Base-by-base conservation (phyloP, 2,888 invertebrate genomes). In the Nomada ruficornis region DNA sequence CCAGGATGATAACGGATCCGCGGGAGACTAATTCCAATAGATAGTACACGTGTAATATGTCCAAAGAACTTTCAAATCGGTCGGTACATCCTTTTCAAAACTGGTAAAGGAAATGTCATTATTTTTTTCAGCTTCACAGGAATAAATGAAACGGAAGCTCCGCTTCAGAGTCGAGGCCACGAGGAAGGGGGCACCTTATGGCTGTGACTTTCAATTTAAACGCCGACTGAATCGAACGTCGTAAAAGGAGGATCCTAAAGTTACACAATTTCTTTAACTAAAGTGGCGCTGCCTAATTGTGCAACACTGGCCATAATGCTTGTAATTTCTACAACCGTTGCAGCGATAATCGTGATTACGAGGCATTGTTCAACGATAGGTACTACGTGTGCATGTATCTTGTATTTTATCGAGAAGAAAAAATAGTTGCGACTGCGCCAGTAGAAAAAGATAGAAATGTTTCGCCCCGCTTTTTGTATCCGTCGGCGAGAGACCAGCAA, bases 21-120 rank as follows among this genome's bases (percentile, higher is more conserved):
- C 62, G 23, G 20, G 50, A 65, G 13, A 67, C n/a, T 9, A 83
- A 42, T 18, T 18, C 4, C n/a, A 70, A 80, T 20, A 83, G 59
- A 29, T 63, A 7, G n/a, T 64, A 26, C 50, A 83, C 36, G 36
- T 36, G 36, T 7, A 5, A 36, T 36, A 36, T 7, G 36, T 1
- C 5, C 36, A 7, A 36, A 36, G 7, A 0, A 36, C 7, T 36
- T 36, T 36, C 36, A 7, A 7, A 36, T 36, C 7, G 7, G 36
- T 7, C 36, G 7, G 36, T 7, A 7, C 36, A 36, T 36, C 36
- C 36, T 36, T 36, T 36, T 36, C 36, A 50, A 2, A n/a, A 13
- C 64, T 64, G 47, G 36, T 2, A 73, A 72, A 52, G 1, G 26
- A n/a, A 50, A 42, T 0, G 18, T 2, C 2, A 59, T 9, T 63